Base-by-base conservation (phyloP, 2,113 vertebrate species). In the Lates calcarifer region DNA sequence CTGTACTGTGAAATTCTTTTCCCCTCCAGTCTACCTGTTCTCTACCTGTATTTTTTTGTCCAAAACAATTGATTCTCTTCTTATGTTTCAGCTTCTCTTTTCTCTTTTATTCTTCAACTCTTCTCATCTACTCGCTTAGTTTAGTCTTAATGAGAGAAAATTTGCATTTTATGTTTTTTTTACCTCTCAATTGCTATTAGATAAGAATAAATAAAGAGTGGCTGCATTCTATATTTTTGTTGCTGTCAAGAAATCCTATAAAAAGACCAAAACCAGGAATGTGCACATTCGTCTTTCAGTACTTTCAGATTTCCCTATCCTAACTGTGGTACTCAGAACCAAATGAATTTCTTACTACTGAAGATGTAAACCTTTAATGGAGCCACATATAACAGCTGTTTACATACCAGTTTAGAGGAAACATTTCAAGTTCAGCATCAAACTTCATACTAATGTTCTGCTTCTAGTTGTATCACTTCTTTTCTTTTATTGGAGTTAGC, bases 1-100 rank as follows among this genome's bases (percentile, higher is more conserved):
- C 74, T 79, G 43, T 83, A 43, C 84, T 90, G 75, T 86, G 84
- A 85, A 87, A 81, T 79, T 69, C 22, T 77, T 60, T 74, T 62
- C 58, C 31, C 39, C 5, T 77, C 77, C 11, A 10, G 22, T 78
- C 17, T 3, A 17, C 20, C 28, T 57, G 55, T 53, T 9, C n/a
- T n/a, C n/a, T n/a, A n/a, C n/a, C n/a, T n/a, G n/a, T n/a, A 51
- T 47, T 56, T 47, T 33, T 69, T 61, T 13, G 29, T 72, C 37
- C 5, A 31, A 22, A 57, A 63, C 22, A 33, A 77, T 11, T 5
- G 24, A 55, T 47, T 47, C 5, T 69, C 41, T 18, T 20, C 24
- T 74, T 0, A 28, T 62, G 2, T 45, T 71, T 39, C 28, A 58
- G 18, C 17, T 56, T 39, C 22, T 62, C 37, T 79, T 41, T 35